Evolutionary conservation across 2,797 vertebrate genomes (phyloP).

Genomic region (Phoxinus dragarum): DNA sequence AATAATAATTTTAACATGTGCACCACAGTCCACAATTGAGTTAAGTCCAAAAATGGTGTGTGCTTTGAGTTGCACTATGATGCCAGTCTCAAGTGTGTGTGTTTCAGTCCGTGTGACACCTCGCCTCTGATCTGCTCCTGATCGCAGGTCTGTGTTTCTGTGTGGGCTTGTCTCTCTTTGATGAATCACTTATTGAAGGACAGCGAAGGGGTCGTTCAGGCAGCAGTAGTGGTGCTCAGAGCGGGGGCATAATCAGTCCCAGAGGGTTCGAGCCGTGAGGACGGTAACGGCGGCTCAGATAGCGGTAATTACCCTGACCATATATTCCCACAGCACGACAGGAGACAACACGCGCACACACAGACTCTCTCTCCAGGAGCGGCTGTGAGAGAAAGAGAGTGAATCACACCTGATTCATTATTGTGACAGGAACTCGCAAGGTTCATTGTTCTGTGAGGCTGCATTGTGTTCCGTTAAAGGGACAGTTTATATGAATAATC

Average conservation of each 20-base stretch:
- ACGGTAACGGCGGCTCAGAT: conserved; percentile 45
- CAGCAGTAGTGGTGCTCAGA: conserved; percentile 35
- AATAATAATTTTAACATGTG: neutral
- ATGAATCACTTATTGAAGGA: conserved; percentile 50
- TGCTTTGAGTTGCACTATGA: neutral
- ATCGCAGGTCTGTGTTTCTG: neutral
- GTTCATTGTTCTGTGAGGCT: conserved; percentile 10
- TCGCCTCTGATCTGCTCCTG: conserved; percentile 14
- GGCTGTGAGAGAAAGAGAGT: conserved; percentile 4
- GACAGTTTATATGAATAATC: neutral
- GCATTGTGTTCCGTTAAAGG: neutral
- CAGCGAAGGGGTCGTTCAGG: conserved; percentile 36
- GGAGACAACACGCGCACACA: conserved; percentile 27
- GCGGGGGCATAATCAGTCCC: conserved; percentile 46
- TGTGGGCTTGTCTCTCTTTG: conserved; percentile 40
- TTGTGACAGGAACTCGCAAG: conserved; percentile 1
- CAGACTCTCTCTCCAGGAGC: conserved; percentile 7
- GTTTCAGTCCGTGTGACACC: neutral
- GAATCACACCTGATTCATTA: conserved; percentile 26
- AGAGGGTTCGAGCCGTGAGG: conserved; percentile 44
- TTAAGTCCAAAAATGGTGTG: neutral
- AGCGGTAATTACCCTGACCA: conserved; percentile 51
- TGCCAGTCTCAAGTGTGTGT: conserved; percentile 19
- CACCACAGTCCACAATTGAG: neutral
- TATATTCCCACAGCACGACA: conserved; percentile 38